These are phyloP conservation scores for Leptopilina drosophilae DNA, from an alignment of 2,888 invertebrate species.

Conservation along the genomic window DNA sequence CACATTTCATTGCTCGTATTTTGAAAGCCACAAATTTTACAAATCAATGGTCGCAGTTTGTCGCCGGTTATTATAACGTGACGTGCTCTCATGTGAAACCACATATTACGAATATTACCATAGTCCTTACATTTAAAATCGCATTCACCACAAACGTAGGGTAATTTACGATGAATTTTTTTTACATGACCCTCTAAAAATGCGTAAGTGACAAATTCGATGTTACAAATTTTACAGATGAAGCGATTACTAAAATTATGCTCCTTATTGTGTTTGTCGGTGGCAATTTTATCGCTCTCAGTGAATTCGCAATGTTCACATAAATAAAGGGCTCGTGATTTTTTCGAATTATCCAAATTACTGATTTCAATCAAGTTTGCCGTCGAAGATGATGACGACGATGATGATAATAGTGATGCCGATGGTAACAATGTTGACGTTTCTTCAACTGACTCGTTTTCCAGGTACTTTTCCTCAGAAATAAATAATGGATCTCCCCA, in stretches of 20 bases:
- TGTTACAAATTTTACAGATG: slow-evolving; percentile 49
- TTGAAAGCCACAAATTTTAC: slow-evolving; percentile 12
- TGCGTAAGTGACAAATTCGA: slow-evolving; percentile 51
- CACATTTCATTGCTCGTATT: slow-evolving; percentile 18
- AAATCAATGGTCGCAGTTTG: background rate
- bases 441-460: background rate
- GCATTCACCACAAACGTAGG: slow-evolving; percentile 23
- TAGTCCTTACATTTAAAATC: slow-evolving; percentile 26
- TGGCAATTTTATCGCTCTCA: background rate
- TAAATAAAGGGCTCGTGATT: slow-evolving; percentile 7
- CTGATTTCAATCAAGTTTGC: background rate
- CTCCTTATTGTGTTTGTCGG: background rate
- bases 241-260: background rate
- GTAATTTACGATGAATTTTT: slow-evolving; percentile 52
- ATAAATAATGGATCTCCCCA: slow-evolving; percentile 17
- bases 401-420: too few relatives aligned
- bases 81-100: slow-evolving; percentile 31
- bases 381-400: too few relatives aligned
- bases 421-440: too few relatives aligned
- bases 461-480: background rate
- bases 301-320: slow-evolving; percentile 37
- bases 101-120: slow-evolving; percentile 5
- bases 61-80: slow-evolving; percentile 3
- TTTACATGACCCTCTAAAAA: slow-evolving; percentile 59
- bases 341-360: background rate